phyloP scores from a whole-genome alignment of 1,140 invertebrate species.

The Spodoptera frugiperda region DNA sequence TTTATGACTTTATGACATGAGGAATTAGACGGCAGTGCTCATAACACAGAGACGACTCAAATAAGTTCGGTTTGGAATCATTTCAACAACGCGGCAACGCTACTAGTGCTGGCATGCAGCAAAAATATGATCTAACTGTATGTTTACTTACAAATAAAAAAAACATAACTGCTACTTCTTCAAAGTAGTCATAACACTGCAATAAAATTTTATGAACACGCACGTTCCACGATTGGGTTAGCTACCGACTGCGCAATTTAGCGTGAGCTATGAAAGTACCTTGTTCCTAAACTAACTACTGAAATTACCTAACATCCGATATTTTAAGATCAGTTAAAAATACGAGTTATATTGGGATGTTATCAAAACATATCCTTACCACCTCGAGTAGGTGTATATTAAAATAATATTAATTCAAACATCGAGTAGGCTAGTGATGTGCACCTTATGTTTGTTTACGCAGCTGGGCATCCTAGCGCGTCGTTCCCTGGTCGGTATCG shows the following conservation, averaged over 20 bases:
- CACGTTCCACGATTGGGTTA: no score
- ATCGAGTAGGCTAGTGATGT: conserved; percentile 55
- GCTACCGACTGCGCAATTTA: not conserved
- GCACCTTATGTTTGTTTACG: conserved; percentile 60
- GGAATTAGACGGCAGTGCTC: conserved; percentile 15
- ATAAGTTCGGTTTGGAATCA: not conserved
- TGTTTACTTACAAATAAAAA: not conserved
- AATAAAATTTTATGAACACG: conserved; percentile 18
- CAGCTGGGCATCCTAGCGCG: conserved; percentile 53
- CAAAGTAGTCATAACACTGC: conserved; percentile 18
- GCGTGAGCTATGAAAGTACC: not conserved
- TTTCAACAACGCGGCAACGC: not conserved
- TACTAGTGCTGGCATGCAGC: not conserved
- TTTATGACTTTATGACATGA: conserved; percentile 34
- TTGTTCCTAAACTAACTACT: conserved; percentile 8
- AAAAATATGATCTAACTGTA: not conserved
- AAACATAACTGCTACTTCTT: conserved; percentile 2
- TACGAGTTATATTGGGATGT: conserved; percentile 1
- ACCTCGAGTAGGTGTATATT: conserved; percentile 26
- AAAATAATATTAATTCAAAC: conserved; percentile 55
- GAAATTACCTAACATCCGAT: not conserved
- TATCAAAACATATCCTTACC: conserved; percentile 3
- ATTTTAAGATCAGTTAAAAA: not conserved
- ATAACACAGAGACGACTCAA: not conserved
- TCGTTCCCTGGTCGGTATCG: conserved; percentile 38